Evolutionary conservation across 2,888 invertebrate species (phyloP).

Genomic region (Vannuccia rotundouncinata): DNA sequence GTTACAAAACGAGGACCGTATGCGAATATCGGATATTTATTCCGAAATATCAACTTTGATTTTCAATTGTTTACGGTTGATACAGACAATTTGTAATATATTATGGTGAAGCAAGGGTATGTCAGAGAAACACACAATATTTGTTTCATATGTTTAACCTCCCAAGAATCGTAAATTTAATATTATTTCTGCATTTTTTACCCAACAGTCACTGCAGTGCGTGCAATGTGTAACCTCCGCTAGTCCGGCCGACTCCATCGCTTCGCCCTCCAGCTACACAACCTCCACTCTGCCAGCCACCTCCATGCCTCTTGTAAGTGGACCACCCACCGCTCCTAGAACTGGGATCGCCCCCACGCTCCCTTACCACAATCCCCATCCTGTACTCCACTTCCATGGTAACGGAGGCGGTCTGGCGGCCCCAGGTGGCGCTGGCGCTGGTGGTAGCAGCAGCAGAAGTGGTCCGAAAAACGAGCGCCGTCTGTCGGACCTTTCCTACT

Average conservation of each 20-base stretch:
- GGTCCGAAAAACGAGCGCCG: conserved; percentile 1
- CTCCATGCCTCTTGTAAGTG: not conserved
- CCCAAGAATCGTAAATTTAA: too few species aligned
- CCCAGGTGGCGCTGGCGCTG: not conserved
- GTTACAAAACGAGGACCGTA: too few species aligned
- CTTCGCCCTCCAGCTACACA: not conserved
- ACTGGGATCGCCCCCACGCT: not conserved
- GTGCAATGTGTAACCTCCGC: not conserved
- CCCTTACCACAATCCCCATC: not conserved
- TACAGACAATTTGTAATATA: too few species aligned
- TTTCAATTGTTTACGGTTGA: too few species aligned
- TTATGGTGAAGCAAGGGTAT: too few species aligned
- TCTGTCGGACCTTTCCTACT: not conserved
- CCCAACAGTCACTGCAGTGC: not conserved
- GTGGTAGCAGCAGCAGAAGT: not conserved
- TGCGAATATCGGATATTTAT: too few species aligned
- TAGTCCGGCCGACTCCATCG: not conserved
- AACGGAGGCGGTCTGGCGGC: not conserved
- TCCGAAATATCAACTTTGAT: too few species aligned
- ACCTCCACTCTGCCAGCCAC: not conserved
- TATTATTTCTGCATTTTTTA: too few species aligned
- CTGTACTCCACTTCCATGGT: not conserved
- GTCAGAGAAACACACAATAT: too few species aligned
- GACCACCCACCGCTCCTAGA: not conserved
- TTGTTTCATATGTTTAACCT: too few species aligned